Conservation (phyloP, 2,113 vertebrate species). For the Heliornis fulica region DNA sequence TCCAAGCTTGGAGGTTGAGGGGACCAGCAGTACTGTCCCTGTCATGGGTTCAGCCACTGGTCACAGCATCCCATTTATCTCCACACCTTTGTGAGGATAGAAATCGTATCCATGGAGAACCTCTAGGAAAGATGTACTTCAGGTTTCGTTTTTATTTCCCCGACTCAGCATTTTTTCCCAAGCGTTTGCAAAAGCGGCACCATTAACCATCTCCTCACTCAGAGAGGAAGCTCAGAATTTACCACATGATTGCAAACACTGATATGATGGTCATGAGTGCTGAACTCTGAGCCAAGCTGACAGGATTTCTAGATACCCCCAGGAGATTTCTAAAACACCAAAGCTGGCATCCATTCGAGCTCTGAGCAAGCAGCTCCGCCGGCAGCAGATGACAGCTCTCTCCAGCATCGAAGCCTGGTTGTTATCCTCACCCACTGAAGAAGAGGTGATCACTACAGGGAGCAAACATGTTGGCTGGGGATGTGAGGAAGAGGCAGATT, state of each 20-base stretch:
- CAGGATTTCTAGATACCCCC: not conserved
- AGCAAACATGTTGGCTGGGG: not conserved
- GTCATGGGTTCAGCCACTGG: not conserved
- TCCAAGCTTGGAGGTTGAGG: not conserved
- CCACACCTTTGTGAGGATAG: not conserved
- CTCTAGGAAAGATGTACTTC: not conserved
- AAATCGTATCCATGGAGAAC: rapidly evolving
- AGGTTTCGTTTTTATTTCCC: not conserved
- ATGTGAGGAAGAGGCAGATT: not conserved
- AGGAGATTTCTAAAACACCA: not conserved
- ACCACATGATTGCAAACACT: not conserved
- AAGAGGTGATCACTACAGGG: not conserved
- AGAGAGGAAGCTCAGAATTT: not conserved
- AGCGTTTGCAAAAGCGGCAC: not conserved
- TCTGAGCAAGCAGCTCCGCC: not conserved
- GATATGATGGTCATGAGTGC: not conserved
- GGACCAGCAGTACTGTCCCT: not conserved
- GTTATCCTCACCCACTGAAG: not conserved
- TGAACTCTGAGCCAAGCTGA: not conserved
- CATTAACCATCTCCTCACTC: not conserved
- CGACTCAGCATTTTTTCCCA: not conserved
- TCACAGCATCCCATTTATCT: not conserved
- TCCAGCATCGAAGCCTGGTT: not conserved
- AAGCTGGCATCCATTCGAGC: not conserved
- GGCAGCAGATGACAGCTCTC: constrained; percentile 4